Base-by-base conservation (phyloP, 1,140 invertebrate genomes). In the Elysia chlorotica region DNA sequence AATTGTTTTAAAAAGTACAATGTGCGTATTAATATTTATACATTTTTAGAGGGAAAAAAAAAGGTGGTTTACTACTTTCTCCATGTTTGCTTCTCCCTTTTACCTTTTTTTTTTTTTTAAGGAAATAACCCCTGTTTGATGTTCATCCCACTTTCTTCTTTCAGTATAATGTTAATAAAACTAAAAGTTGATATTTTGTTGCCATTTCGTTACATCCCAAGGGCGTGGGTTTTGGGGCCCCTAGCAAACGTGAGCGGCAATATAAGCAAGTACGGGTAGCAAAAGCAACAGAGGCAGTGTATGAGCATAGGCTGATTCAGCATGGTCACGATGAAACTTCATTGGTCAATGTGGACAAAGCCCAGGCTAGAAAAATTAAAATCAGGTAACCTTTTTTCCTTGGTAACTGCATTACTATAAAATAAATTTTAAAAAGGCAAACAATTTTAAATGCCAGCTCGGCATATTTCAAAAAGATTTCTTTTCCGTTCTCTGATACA, bases 161-260 rank as follows among this genome's bases (percentile, higher is more conserved):
- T 59, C 56, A 21, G 21, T n/a, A 25, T 57, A 2, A 25, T 56
- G 25, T 19, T 33, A 23, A 25, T 2, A 38, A 57, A 23, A 21
- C 28, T 36, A 62, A 3, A 3, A 21, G 10, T 28, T 19, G 14
- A 2, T 17, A 31, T 28, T 68, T n/a, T 41, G 38, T 10, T 68
- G 25, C 14, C 23, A 5, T 21, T 35, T 21, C 48, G 38, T 48
- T 30, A 30, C 17, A 35, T 67, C 30, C 31, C 23, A 30, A 82
- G 78, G 93, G 93, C 28, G 84, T 93, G 17, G 94, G 94, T 0
- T 83, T 90, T 65, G 95, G 94, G 0, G 93, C 92, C 6, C 93
- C 92, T 0, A 91, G 88, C 65, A 92, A 95, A 86, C 87, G 94
- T 66, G 89, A 95, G 79, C 92, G 92, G 75, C 92, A 95, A 79